Conservation (phyloP, 2,888 invertebrate genomes). For the Plagodis dolabraria region DNA sequence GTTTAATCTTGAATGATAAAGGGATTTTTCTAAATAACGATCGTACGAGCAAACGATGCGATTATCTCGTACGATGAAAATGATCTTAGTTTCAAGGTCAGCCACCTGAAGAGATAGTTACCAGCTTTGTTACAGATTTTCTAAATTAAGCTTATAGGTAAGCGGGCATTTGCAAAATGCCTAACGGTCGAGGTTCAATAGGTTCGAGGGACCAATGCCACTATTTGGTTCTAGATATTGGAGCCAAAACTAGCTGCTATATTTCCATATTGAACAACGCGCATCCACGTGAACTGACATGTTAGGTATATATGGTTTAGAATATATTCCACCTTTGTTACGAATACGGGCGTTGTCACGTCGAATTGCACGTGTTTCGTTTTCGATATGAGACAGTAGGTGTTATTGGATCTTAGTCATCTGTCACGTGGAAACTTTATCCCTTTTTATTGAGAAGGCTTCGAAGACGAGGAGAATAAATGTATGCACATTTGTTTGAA, state of each 20-base stretch:
- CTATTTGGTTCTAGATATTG: no score
- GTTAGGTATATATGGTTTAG: conserved; percentile 52
- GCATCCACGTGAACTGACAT: background rate
- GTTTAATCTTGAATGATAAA: no score
- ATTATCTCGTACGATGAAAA: no score
- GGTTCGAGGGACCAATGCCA: no score
- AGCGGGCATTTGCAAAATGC: no score
- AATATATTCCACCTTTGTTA: conserved; percentile 46
- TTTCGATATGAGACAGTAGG: conserved; percentile 12
- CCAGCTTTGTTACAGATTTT: no score
- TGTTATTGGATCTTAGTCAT: conserved; percentile 24
- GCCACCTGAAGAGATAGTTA: no score
- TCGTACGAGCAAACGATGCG: no score
- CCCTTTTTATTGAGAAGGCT: background rate
- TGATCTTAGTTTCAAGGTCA: no score
- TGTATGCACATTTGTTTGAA: background rate
- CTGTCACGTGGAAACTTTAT: conserved; percentile 14
- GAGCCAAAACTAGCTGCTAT: background rate
- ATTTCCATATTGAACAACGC: background rate
- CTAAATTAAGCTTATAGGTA: no score
- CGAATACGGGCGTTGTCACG: conserved; percentile 33
- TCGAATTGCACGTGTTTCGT: conserved; percentile 27
- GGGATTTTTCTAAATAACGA: no score
- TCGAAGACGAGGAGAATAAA: conserved; percentile 2
- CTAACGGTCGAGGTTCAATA: no score